phyloP scores from a whole-genome alignment of 1,140 invertebrate genomes.

The Matsumurasca onukii region DNA sequence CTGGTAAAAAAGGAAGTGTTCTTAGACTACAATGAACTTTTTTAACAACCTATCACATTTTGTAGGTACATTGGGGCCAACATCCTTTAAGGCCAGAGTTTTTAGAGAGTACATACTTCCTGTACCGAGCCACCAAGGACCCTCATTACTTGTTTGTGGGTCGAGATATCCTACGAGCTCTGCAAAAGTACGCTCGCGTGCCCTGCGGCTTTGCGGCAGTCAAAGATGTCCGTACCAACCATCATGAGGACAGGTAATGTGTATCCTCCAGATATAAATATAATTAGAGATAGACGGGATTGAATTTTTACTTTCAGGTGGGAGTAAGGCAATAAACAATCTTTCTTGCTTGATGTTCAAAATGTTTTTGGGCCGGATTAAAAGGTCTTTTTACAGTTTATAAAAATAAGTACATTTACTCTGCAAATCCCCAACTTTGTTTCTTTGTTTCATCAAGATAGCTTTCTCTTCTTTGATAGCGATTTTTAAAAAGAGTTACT shows the following conservation, averaged over 20 bases:
- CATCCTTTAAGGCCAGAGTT: constrained; percentile 97
- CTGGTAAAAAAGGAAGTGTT: too few relatives aligned
- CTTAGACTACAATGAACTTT: constrained; percentile 98
- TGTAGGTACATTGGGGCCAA: constrained; percentile 94
- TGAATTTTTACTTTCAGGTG: too few relatives aligned
- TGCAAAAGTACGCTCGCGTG: constrained; percentile 90
- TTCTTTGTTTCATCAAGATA: too few relatives aligned
- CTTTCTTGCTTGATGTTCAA: too few relatives aligned
- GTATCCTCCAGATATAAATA: background rate
- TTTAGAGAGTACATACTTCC: constrained; percentile 96
- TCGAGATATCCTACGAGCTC: constrained; percentile 82
- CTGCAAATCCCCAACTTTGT: too few relatives aligned
- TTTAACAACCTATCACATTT: constrained; percentile 86
- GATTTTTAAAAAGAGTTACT: too few relatives aligned
- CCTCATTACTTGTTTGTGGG: constrained; percentile 95
- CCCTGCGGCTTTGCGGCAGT: constrained; percentile 96
- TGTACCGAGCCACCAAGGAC: constrained; percentile 93
- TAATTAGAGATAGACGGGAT: background rate
- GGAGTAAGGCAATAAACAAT: background rate
- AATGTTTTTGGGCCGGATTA: too few relatives aligned
- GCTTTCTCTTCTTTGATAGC: too few relatives aligned
- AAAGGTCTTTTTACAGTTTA: too few relatives aligned
- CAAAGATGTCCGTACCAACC: constrained; percentile 89
- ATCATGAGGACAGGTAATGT: constrained; percentile 76
- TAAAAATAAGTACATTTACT: too few relatives aligned